Evolutionary conservation across 2,113 vertebrate genomes (phyloP), one percentile per base, ranked within the genome.

Genomic region (Melanotaenia duboulayi): DNA sequence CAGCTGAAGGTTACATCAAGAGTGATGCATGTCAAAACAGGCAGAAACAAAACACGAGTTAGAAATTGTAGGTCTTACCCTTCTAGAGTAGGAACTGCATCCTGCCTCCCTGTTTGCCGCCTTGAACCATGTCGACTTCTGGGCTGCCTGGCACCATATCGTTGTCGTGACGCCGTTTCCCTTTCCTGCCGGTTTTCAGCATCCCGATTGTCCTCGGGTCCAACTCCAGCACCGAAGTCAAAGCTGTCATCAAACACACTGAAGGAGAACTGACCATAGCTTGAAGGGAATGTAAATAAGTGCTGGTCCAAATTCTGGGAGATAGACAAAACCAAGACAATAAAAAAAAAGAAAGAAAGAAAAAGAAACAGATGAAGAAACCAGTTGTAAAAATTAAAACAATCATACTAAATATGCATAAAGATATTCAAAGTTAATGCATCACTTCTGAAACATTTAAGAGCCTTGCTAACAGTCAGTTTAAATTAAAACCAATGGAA

Each of bases 221-320:
- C 92, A 0, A 84, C 82, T 0, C 93, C 95, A 17, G 95, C 78
- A 23, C 96, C 95, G 0, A 97, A 95, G 81, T 97, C 96, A 14
- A 97, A 96, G 92, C 87, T 93, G 84, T 98, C 96, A 2, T 97
- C 96, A 23, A 98, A 96, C 80, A 98, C 96, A 28, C 96, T 96
- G 0, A 98, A 95, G 57, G 96, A 93, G 69, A 98, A 97, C 78
- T 97, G 96, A 23, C 96, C 95, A 0, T 96, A 98, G 71, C 96
- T 94, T 44, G 96, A 95, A 0, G 96, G 96, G 92, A 97, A 94
- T 46, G 95, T 95, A 91, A 97, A 96, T 65, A 97, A 90, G 82
- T 95, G 95, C 74, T 87, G 88, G 80, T 98, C 96, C 72, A 92
- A 81, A 2, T 93, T 96, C 96, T 98, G 86, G 7, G 55, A 35